Conservation (phyloP, 1,140 invertebrate species). For the Papilio machaon region DNA sequence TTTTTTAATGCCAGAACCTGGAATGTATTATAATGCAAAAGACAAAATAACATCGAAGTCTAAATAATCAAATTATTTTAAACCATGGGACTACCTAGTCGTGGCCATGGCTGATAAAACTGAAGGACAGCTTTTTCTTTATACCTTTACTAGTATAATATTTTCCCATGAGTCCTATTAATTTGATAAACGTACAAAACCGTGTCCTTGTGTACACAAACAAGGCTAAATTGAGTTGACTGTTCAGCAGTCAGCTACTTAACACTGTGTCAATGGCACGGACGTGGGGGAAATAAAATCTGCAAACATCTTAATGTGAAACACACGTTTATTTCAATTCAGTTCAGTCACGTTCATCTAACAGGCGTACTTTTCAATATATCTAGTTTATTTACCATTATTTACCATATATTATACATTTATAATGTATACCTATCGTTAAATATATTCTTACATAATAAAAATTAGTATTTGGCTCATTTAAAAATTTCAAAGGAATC, state of each 20-base stretch:
- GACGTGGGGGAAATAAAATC: conserved; percentile 56
- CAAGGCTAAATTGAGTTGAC: conserved; percentile 18
- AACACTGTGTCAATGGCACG: conserved; percentile 23
- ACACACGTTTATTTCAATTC: conserved; percentile 74
- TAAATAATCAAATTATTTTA: neutral
- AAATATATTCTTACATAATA: conserved; percentile 40
- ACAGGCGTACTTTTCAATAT: conserved; percentile 58
- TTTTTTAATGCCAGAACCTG: no score
- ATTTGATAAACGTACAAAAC: neutral
- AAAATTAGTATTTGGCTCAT: conserved; percentile 38
- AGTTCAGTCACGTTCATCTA: conserved; percentile 58
- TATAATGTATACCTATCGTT: conserved; percentile 35
- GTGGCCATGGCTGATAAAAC: neutral
- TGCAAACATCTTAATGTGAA: conserved; percentile 65
- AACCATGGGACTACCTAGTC: no score
- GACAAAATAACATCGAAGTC: no score
- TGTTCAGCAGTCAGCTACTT: neutral
- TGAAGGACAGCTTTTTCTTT: neutral
- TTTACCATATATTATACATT: conserved; percentile 38
- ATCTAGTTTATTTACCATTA: conserved; percentile 56
- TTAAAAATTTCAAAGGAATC: conserved; percentile 39
- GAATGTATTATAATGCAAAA: no score
- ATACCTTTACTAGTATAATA: neutral
- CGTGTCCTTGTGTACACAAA: neutral
- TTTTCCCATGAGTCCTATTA: neutral